Evolutionary conservation across 2,113 vertebrate genomes (phyloP).

Genomic region (Podocnemis expansa): DNA sequence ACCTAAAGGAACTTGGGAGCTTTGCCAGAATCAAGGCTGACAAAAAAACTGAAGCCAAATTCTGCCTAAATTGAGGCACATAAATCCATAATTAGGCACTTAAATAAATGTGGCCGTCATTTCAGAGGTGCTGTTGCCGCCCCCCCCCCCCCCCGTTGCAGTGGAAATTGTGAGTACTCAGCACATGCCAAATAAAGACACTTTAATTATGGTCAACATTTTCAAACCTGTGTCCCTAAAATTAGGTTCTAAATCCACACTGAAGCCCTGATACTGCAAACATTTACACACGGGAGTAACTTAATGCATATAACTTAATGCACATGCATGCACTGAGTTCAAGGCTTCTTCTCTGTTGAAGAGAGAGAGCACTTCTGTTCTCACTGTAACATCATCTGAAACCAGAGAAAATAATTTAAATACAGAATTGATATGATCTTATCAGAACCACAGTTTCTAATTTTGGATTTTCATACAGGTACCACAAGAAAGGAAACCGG

Average conservation of each 20-base stretch:
- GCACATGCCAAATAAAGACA: background rate
- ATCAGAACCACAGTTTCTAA: background rate
- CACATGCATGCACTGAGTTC: background rate
- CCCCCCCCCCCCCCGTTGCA: background rate
- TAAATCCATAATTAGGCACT: background rate
- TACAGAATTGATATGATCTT: background rate
- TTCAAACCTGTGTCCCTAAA: background rate
- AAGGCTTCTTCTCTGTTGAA: background rate
- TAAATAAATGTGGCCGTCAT: background rate
- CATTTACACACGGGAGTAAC: background rate
- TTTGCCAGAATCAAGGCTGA: constrained; percentile 6
- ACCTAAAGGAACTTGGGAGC: background rate
- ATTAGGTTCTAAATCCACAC: background rate
- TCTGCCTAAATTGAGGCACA: background rate
- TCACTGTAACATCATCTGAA: no score
- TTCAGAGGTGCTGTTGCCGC: background rate
- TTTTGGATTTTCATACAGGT: constrained; percentile 78
- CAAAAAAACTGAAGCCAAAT: background rate
- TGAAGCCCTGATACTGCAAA: background rate
- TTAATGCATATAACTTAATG: background rate
- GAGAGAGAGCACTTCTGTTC: background rate
- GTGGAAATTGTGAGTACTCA: background rate
- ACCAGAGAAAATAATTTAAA: background rate
- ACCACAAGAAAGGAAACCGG: constrained; percentile 87
- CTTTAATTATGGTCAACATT: background rate